Base-by-base conservation (phyloP, 2,797 vertebrate species). In the Simalia tracyae region DNA sequence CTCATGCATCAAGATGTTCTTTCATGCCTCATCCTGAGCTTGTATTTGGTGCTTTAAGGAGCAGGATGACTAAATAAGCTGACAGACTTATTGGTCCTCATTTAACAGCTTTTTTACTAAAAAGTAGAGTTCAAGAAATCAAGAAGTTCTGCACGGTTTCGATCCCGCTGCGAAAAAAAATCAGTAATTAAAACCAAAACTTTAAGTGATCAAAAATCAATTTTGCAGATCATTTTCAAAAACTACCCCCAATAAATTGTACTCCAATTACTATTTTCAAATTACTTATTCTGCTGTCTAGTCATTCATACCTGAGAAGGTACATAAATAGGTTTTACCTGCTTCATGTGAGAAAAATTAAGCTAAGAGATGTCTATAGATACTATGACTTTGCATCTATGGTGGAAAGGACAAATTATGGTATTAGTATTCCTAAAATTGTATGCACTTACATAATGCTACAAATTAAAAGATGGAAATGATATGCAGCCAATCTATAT, bases 41-140 rank as follows among this genome's bases (percentile, higher is more conserved):
- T 89, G 28, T 12, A 68, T 93, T 92, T 89, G 93, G 92, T 76
- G 60, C 92, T 93, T 92, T 93, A 86, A 93, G 96, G 91, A 95
- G 94, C 81, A 93, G 91, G 93, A 94, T 90, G 89, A 94, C 68
- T 0, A 42, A 1, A 0, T 91, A 90, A 84, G 50, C 94, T 91
- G 91, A 92, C 28, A 0, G 54, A 90, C 86, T 64, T 64, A 68
- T 86, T 93, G 76, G 92, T 94, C 91, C 94, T 95, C 84, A 57
- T 42, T 86, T 93, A 93, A 68, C 60, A 84, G 86, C 93, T 81
- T 68, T 94, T 95, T 91, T 4, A 0, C 98, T 97, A 99, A 95
- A 98, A 96, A 57, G 98, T 98, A 5, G 98, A 98, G 97, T 99
- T 99, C 94, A 98, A 96, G 95, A 99, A 99, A 92, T 99, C 98